These are phyloP conservation scores for Cryptus viduatorius DNA, from an alignment of 2,888 invertebrate species.

Conservation along the genomic window DNA sequence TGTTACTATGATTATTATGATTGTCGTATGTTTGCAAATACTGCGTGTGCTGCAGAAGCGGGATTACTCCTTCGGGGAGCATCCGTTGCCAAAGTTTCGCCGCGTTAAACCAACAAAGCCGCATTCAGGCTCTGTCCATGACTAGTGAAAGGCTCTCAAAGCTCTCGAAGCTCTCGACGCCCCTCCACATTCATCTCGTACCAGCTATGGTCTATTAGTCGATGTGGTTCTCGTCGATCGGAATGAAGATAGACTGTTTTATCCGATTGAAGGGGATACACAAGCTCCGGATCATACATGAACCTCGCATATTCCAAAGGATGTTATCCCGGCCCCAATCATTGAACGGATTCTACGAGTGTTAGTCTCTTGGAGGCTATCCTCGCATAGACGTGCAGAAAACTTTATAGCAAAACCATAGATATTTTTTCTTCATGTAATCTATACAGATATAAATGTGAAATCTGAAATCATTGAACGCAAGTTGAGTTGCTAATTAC, in stretches of 20 bases:
- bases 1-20: neutral
- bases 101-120: conserved; percentile 1
- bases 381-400: neutral
- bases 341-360: neutral
- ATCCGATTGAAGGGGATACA: neutral
- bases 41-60: neutral
- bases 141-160: conserved; percentile 35
- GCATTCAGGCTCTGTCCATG: conserved; percentile 21
- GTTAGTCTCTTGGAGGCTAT: neutral
- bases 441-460: conserved; percentile 40
- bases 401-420: neutral
- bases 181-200: conserved; percentile 45
- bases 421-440: neutral
- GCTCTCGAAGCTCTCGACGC: neutral
- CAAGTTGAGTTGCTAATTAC: conserved; percentile 46
- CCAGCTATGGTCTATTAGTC: conserved; percentile 47
- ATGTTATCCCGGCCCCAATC: conserved; percentile 6
- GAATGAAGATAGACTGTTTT: conserved; percentile 28
- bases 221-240: conserved; percentile 30
- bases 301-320: neutral
- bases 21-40: neutral
- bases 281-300: neutral
- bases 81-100: neutral
- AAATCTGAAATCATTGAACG: conserved; percentile 53
- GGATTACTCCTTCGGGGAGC: neutral